phyloP scores from a whole-genome alignment of 2,113 vertebrate genomes.

The Mesembrinibis cayennensis region DNA sequence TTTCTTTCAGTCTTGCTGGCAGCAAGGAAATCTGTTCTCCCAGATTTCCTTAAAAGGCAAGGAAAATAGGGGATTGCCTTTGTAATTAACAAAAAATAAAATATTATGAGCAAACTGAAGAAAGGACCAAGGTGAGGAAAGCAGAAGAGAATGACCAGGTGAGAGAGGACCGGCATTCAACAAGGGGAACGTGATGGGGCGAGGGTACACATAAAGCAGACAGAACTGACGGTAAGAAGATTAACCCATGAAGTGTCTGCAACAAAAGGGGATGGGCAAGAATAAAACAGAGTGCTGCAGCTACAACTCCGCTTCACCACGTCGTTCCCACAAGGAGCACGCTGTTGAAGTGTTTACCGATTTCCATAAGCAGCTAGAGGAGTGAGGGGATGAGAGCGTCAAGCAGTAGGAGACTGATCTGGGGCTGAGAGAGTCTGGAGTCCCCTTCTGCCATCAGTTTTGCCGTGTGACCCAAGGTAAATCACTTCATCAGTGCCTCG shows the following conservation, averaged over 20 bases:
- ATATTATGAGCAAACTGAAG: not conserved
- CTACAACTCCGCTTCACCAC: not conserved
- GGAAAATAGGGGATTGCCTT: accelerated
- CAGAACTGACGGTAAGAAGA: accelerated
- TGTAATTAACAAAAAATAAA: not conserved
- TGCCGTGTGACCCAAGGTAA: not conserved
- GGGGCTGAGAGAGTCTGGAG: not conserved
- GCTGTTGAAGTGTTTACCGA: accelerated
- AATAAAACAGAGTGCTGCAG: not conserved
- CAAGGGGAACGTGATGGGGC: accelerated
- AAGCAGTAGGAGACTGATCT: not conserved
- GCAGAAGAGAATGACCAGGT: not conserved
- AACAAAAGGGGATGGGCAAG: not conserved
- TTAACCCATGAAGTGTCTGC: not conserved
- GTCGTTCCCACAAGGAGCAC: accelerated
- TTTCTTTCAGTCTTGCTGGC: not conserved
- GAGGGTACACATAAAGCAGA: accelerated
- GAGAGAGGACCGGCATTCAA: not conserved
- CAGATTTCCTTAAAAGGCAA: not conserved
- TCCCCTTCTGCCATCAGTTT: accelerated
- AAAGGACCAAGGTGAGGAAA: not conserved
- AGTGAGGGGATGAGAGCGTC: accelerated
- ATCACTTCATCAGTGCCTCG: accelerated
- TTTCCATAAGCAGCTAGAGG: accelerated
- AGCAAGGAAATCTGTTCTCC: not conserved